A percentile compares a stretch with the other conserved stretches of the same genome.
phyloP scores from a whole-genome alignment of 2,113 vertebrate genomes.

The Corvus cornix region DNA sequence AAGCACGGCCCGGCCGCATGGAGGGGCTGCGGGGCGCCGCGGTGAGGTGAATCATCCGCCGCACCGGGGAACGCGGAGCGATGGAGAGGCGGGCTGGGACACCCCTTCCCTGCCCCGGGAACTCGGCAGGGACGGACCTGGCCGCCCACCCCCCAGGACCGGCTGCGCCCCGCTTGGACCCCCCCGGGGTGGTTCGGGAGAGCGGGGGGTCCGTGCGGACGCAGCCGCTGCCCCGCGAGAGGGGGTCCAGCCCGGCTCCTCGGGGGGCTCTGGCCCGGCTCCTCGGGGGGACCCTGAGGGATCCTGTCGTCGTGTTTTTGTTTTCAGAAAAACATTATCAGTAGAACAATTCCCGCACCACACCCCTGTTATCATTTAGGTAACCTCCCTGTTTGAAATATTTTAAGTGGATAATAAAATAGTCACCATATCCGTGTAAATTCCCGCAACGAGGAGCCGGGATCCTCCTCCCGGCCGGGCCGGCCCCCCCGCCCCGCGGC shows the following conservation, averaged over 20 bases:
- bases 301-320: background rate
- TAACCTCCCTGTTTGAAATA: slow-evolving; percentile 46
- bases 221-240: background rate
- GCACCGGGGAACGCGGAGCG: background rate
- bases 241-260: background rate
- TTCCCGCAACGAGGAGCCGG: background rate
- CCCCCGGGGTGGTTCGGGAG: background rate
- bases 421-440: slow-evolving; percentile 9
- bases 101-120: no score
- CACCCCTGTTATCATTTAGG: slow-evolving; percentile 59
- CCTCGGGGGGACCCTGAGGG: background rate
- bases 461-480: background rate
- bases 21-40: background rate
- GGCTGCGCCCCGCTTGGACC: background rate
- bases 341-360: slow-evolving; percentile 49
- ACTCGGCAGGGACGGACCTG: background rate
- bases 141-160: background rate
- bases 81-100: background rate
- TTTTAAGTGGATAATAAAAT: slow-evolving; percentile 49
- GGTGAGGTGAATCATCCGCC: background rate
- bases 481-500: background rate
- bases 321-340: slow-evolving; percentile 11
- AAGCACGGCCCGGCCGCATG: background rate
- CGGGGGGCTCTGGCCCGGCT: background rate
- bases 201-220: background rate